A percentile compares a stretch with the other conserved stretches of the same genome.
Conservation (phyloP, 2,113 vertebrate species). For the Morphnarchus princeps region DNA sequence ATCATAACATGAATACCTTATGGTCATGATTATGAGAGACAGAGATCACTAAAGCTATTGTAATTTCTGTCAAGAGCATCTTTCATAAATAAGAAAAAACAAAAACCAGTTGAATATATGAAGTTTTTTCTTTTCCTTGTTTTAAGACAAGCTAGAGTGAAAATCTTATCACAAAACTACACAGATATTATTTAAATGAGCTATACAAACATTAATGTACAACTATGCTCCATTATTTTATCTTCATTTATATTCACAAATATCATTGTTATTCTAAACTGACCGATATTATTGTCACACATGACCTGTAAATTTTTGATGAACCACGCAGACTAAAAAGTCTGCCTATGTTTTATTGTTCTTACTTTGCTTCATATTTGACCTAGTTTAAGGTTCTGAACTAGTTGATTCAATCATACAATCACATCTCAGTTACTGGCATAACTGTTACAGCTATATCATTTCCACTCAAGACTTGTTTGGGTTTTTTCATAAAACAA, state of each 20-base stretch:
- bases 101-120: not conserved
- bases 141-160: not conserved
- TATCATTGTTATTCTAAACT: not conserved
- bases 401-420: not conserved
- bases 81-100: not conserved
- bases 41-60: not conserved
- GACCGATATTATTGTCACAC: not conserved
- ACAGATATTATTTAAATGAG: not conserved
- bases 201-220: not conserved
- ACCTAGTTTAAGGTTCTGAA: not conserved
- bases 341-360: not conserved
- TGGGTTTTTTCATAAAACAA: not conserved
- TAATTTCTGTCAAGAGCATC: not conserved
- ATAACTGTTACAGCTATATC: not conserved
- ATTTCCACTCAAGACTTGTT: not conserved
- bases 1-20: not conserved
- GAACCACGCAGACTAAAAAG: not conserved
- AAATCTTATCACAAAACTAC: not conserved
- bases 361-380: not conserved
- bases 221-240: not conserved
- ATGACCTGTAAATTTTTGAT: not conserved
- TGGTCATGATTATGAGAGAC: not conserved
- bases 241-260: not conserved
- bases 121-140: not conserved
- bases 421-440: not conserved